A percentile compares a stretch with the other conserved stretches of the same genome.
phyloP scores from a whole-genome alignment of 1,140 invertebrate species.

The Drosophila sp. region DNA sequence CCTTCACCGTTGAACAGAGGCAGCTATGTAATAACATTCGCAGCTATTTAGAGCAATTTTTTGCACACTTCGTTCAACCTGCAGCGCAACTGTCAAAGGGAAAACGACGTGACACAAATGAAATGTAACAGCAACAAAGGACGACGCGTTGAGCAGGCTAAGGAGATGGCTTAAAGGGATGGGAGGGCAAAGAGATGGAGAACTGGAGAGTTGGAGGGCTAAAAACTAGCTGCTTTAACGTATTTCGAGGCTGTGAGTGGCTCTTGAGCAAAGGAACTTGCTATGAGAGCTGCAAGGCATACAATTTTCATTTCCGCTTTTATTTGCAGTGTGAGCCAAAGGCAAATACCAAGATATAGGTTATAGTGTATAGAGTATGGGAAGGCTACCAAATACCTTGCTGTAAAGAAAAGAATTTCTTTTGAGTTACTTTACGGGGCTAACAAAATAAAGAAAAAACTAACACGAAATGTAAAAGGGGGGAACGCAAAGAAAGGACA shows the following conservation, averaged over 20 bases:
- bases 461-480: constrained; percentile 3
- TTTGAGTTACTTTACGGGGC: constrained; percentile 63
- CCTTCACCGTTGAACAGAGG: not conserved
- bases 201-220: not conserved
- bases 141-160: constrained; percentile 27
- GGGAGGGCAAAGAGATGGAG: not conserved
- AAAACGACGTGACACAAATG: constrained; percentile 60
- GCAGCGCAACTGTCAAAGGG: constrained; percentile 55
- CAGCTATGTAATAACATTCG: constrained; percentile 58
- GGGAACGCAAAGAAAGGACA: constrained; percentile 37
- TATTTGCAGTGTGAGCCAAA: constrained; percentile 61
- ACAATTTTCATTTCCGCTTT: constrained; percentile 71
- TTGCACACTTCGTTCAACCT: constrained; percentile 33
- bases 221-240: constrained; percentile 50
- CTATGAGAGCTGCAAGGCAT: constrained; percentile 47
- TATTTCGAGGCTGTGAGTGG: constrained; percentile 41
- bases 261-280: constrained; percentile 18
- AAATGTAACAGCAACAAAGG: constrained; percentile 62
- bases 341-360: constrained; percentile 26
- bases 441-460: constrained; percentile 5
- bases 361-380: constrained; percentile 2
- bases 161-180: not conserved
- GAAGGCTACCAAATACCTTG: constrained; percentile 40
- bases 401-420: constrained; percentile 63
- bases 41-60: constrained; percentile 63